Evolutionary conservation across 1,140 invertebrate genomes (phyloP), one percentile per base, ranked within the genome.

Genomic region (Pygmarrhopalites habei): DNA sequence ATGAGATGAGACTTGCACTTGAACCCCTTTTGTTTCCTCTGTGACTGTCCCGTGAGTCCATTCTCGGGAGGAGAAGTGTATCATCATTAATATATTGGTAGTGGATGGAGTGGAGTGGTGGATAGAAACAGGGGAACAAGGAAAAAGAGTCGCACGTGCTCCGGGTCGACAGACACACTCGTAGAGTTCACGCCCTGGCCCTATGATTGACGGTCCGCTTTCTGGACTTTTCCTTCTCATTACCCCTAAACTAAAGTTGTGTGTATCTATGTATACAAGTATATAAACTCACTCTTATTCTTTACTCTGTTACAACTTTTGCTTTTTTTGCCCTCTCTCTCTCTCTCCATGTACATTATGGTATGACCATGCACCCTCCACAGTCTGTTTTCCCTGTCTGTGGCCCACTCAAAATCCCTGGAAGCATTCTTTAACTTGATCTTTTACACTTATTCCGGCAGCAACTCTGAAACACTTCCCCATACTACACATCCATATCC

Each of bases 101-200:
- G 35, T 44, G 47, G 25, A 26, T 12, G 14, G 5, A 43, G 26
- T 14, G 26, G 39, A 26, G 43, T 30, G 17, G 3, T 41, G 25
- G 43, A 28, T 25, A 19, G 17, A 43, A 28, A n/a, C 17, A 43
- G 26, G 23, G 30, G 23, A 47, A 39, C 10, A 39, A 17, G 25
- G 12, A 56, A 52, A 25, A 30, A 49, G 59, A 41, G 32, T 43
- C 47, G 59, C 59, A 60, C 59, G 59, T 60, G 59, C 59, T 52
- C 35, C 29, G 59, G 59, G 59, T 60, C 59, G 49, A 60, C 30
- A 60, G 59, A 60, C 59, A 60, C 44, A n/a, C 59, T 60, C 47
- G 28, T 52, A 29, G 49, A 60, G 46, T 53, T 60, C 49, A 60
- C 59, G 49, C 47, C 59, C 49, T 23, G 32, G 10, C 28, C 19